A percentile compares a stretch with the other conserved stretches of the same genome.
phyloP scores from a whole-genome alignment of 2,797 vertebrate species.

The Dryobates pubescens region DNA sequence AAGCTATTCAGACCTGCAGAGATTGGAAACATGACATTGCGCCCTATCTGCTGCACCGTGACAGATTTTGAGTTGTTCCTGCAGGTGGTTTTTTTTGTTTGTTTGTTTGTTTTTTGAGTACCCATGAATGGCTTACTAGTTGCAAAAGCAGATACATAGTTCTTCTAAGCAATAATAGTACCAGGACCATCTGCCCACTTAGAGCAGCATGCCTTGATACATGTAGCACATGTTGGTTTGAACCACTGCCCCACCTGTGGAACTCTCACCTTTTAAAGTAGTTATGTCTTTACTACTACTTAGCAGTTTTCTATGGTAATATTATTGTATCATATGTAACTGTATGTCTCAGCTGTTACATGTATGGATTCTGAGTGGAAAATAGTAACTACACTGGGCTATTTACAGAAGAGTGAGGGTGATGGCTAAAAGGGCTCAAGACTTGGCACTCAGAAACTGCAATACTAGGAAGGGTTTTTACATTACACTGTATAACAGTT shows the following conservation, averaged over 20 bases:
- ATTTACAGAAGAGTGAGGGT: constrained; percentile 23
- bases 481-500: neutral
- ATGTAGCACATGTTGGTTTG: neutral
- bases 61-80: neutral
- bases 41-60: neutral
- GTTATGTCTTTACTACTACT: neutral
- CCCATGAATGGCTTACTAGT: neutral
- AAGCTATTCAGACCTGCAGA: constrained; percentile 20
- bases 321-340: neutral
- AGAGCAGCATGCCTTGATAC: neutral
- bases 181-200: neutral
- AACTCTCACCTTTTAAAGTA: neutral
- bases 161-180: neutral
- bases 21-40: neutral
- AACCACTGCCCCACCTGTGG: neutral
- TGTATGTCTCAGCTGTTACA: neutral
- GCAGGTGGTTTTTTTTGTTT: neutral
- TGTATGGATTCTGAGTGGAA: constrained; percentile 13
- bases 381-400: constrained; percentile 40
- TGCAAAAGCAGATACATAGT: neutral
- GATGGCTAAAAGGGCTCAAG: constrained; percentile 16
- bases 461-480: neutral
- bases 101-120: neutral
- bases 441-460: neutral
- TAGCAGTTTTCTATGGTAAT: neutral